A percentile compares a stretch with the other conserved stretches of the same genome.
Evolutionary conservation across 2,113 vertebrate genomes (phyloP).

Genomic region (Hemichromis elongatus): DNA sequence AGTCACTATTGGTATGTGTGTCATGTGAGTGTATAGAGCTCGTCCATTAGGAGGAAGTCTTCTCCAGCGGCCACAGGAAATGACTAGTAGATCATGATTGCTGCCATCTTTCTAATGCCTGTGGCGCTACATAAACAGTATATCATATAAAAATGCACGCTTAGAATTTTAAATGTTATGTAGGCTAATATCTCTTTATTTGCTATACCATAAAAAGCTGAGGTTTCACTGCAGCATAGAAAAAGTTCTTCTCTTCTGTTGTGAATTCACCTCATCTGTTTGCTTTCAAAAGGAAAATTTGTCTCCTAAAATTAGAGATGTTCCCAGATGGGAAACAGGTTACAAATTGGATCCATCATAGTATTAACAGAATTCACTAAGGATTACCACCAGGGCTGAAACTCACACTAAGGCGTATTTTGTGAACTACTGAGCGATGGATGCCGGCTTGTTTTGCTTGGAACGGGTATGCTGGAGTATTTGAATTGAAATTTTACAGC

Average conservation of each 20-base stretch:
- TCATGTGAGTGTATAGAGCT: not conserved
- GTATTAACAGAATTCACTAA: not conserved
- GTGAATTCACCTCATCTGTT: not conserved
- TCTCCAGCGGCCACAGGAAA: slow-evolving; percentile 1
- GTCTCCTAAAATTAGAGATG: slow-evolving; percentile 1
- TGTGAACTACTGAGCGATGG: not conserved
- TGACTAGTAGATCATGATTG: not conserved
- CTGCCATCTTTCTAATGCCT: not conserved
- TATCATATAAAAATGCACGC: not conserved
- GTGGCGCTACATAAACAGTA: not conserved
- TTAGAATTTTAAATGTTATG: not conserved
- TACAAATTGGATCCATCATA: slow-evolving; percentile 2
- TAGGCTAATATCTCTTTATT: not conserved
- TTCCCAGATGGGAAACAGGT: not conserved
- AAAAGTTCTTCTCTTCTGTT: not conserved
- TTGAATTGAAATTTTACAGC: not conserved
- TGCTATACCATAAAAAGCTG: not conserved
- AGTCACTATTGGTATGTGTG: not conserved
- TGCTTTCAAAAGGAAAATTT: not conserved
- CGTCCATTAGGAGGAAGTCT: slow-evolving; percentile 33
- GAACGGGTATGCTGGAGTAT: not conserved
- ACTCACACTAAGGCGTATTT: not conserved
- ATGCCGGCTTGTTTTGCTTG: not conserved
- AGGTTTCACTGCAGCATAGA: not conserved
- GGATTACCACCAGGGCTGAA: not conserved